Conservation (phyloP, 2,113 vertebrate species). For the Climacteris rufus region DNA sequence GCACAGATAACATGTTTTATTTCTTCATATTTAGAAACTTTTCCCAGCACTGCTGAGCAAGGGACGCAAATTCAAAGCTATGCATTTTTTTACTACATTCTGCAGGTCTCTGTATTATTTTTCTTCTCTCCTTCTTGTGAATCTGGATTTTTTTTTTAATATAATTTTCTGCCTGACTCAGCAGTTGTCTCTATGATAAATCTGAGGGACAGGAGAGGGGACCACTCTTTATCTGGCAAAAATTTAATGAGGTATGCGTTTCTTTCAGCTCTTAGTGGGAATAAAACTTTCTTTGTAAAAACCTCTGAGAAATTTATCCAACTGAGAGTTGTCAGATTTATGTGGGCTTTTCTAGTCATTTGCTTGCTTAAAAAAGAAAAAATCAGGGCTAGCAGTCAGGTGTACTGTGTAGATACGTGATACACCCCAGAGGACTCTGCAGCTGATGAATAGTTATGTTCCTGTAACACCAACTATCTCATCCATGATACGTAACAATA, state of each 20-base stretch:
- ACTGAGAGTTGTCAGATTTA: not conserved
- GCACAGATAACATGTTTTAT: not conserved
- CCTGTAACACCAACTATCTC: not conserved
- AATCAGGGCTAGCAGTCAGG: not conserved
- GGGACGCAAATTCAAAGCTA: not conserved
- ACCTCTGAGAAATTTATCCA: slow-evolving; percentile 1
- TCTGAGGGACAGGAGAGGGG: not conserved
- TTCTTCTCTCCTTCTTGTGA: not conserved
- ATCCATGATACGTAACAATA: not conserved
- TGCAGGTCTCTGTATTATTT: not conserved
- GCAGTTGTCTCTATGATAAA: not conserved
- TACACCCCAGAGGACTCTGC: not conserved
- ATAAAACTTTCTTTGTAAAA: slow-evolving; percentile 10
- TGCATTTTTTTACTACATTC: not conserved
- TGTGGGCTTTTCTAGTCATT: not conserved
- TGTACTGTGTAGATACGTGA: not conserved
- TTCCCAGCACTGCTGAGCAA: not conserved
- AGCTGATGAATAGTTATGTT: not conserved
- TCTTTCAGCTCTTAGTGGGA: not conserved
- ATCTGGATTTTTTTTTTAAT: not conserved
- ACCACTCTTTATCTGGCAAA: not conserved
- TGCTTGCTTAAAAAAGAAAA: not conserved
- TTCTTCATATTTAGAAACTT: not conserved
- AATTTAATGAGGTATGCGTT: not conserved
- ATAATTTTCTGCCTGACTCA: not conserved